Evolutionary conservation across 2,797 vertebrate genomes (phyloP).

Genomic region (Pempheris klunzingeri): DNA sequence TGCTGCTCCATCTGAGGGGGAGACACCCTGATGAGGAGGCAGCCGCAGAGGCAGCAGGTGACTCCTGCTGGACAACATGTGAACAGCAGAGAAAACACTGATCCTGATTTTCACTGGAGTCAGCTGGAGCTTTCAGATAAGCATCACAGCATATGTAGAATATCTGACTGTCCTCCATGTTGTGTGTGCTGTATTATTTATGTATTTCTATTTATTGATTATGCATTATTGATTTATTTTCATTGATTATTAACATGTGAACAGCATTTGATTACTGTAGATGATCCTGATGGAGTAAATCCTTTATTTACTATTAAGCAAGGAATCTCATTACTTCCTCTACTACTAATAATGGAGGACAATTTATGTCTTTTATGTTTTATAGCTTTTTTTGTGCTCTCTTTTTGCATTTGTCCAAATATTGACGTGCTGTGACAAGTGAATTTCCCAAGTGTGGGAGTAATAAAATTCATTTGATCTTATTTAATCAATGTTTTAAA

Average conservation of each 20-base stretch:
- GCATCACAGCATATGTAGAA: not conserved
- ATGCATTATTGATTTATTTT: not conserved
- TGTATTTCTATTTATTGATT: not conserved
- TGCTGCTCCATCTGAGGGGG: constrained; percentile 51
- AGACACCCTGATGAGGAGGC: constrained; percentile 1
- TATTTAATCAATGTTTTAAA: too few species aligned
- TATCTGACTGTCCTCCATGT: not conserved
- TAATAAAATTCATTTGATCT: too few species aligned
- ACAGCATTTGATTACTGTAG: not conserved
- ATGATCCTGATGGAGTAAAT: not conserved
- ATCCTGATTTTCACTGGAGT: not conserved
- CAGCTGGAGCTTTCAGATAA: not conserved
- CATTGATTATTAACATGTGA: not conserved
- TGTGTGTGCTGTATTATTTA: too few species aligned
- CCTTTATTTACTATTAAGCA: not conserved
- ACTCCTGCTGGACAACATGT: constrained; percentile 64
- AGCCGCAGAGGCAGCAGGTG: constrained; percentile 34
- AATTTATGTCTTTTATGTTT: too few species aligned
- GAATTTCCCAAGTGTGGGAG: too few species aligned
- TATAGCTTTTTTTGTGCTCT: too few species aligned
- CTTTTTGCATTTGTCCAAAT: too few species aligned
- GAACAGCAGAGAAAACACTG: constrained; percentile 23
- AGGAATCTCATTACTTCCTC: too few species aligned
- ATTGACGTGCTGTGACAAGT: too few species aligned
- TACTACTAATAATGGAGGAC: too few species aligned